Evolutionary conservation across 1,140 invertebrate species (phyloP).

Genomic region (Pseudomyrmex dendroicus): DNA sequence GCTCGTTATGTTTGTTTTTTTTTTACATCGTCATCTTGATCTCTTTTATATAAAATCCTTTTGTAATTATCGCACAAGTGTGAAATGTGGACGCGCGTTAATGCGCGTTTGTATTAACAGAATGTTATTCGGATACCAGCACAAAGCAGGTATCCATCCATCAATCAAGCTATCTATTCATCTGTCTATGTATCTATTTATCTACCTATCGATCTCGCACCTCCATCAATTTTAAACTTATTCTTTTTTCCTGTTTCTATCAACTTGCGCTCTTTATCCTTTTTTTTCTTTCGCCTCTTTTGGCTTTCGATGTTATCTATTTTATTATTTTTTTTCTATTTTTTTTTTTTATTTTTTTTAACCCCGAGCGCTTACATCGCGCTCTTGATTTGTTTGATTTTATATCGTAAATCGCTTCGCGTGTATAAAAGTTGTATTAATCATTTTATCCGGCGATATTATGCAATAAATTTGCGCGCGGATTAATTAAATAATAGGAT

Average conservation of each 20-base stretch:
- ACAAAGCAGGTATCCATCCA: conserved; percentile 35
- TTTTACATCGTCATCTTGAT: neutral
- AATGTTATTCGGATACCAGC: conserved; percentile 3
- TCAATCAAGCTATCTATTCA: conserved; percentile 53
- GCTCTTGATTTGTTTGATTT: neutral
- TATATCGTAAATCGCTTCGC: neutral
- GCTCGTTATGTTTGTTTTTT: neutral
- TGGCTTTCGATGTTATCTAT: conserved; percentile 1
- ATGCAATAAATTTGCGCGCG: neutral
- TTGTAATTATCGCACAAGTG: too few relatives aligned
- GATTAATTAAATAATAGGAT: neutral
- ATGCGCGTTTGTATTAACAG: conserved; percentile 20
- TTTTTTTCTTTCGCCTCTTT: conserved; percentile 4
- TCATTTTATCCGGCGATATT: neutral
- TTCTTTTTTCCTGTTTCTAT: conserved; percentile 6
- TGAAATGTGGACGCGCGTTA: too few relatives aligned
- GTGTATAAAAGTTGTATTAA: neutral
- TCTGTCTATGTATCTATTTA: conserved; percentile 56
- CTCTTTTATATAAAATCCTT: too few relatives aligned
- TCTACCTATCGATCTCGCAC: conserved; percentile 47
- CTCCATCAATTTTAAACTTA: conserved; percentile 46
- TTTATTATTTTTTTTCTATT: neutral
- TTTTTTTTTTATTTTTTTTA: too few relatives aligned
- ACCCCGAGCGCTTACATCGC: too few relatives aligned
- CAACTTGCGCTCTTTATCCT: neutral